Evolutionary conservation across 2,797 vertebrate genomes (phyloP).

Genomic region (Parotocinclus haroldoi): DNA sequence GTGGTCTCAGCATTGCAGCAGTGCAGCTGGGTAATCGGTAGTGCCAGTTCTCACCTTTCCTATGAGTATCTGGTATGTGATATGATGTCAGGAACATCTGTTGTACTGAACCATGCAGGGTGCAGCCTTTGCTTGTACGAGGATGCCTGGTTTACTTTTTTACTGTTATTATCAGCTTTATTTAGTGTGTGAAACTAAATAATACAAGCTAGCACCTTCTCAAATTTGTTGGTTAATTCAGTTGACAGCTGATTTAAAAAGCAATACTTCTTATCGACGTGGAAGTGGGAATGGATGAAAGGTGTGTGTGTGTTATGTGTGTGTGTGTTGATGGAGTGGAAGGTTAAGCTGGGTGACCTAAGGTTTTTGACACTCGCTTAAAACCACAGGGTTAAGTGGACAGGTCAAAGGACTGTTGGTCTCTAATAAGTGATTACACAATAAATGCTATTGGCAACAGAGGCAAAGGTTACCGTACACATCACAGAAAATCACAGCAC

Average conservation of each 20-base stretch:
- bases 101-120: conserved; percentile 27
- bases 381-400: conserved; percentile 39
- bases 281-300: conserved; percentile 29
- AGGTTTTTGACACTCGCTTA: conserved; percentile 26
- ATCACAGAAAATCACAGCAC: conserved; percentile 51
- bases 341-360: conserved; percentile 15
- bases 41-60: conserved; percentile 37
- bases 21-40: not conserved
- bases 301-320: conserved; percentile 2
- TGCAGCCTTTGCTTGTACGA: conserved; percentile 63
- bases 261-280: conserved; percentile 43
- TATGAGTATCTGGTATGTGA: conserved; percentile 55
- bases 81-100: conserved; percentile 73
- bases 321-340: conserved; percentile 3
- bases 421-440: conserved; percentile 55
- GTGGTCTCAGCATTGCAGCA: not conserved
- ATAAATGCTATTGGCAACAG: conserved; percentile 69
- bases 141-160: conserved; percentile 73
- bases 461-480: conserved; percentile 67
- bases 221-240: conserved; percentile 48
- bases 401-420: conserved; percentile 22
- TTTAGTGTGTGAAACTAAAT: conserved; percentile 63
- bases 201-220: conserved; percentile 41
- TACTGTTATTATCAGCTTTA: conserved; percentile 78
- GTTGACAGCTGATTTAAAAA: conserved; percentile 44